Evolutionary conservation across 2,113 vertebrate genomes (phyloP).

Genomic region (Pachypanchax playfairii): DNA sequence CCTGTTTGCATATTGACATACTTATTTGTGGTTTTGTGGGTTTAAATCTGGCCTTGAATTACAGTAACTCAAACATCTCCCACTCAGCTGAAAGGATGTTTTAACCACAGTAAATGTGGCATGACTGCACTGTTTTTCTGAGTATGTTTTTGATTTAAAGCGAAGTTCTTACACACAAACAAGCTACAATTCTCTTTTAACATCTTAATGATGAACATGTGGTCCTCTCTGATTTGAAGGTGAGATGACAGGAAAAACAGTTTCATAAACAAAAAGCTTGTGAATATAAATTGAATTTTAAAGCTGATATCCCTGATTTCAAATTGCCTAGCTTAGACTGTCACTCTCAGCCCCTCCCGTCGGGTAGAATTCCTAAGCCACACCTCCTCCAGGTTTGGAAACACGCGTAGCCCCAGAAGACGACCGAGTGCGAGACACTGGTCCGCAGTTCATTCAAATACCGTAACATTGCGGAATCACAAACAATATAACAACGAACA

Average conservation of each 20-base stretch:
- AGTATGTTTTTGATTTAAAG: slow-evolving; percentile 1
- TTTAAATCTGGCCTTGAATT: slow-evolving; percentile 17
- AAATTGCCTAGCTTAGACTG: too few relatives aligned
- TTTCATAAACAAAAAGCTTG: slow-evolving; percentile 44
- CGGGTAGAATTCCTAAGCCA: too few relatives aligned
- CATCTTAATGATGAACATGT: slow-evolving; percentile 13
- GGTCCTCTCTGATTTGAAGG: slow-evolving; percentile 34
- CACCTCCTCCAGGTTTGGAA: too few relatives aligned
- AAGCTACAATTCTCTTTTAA: neutral
- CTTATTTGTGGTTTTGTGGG: neutral
- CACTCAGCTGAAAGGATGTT: slow-evolving; percentile 1
- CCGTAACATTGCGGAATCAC: too few relatives aligned
- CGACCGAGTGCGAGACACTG: too few relatives aligned
- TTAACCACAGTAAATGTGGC: neutral
- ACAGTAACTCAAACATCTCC: slow-evolving; percentile 16
- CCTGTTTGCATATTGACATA: slow-evolving; percentile 13
- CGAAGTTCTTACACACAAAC: neutral
- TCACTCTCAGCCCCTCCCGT: too few relatives aligned
- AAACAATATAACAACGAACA: too few relatives aligned
- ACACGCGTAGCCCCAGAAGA: too few relatives aligned
- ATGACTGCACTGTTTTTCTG: slow-evolving; percentile 3
- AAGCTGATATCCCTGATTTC: too few relatives aligned
- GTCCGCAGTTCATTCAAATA: too few relatives aligned
- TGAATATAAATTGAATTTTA: slow-evolving; percentile 67
- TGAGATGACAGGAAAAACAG: slow-evolving; percentile 35